Conservation (phyloP, 2,888 invertebrate genomes). For the Apoda limacodes region DNA sequence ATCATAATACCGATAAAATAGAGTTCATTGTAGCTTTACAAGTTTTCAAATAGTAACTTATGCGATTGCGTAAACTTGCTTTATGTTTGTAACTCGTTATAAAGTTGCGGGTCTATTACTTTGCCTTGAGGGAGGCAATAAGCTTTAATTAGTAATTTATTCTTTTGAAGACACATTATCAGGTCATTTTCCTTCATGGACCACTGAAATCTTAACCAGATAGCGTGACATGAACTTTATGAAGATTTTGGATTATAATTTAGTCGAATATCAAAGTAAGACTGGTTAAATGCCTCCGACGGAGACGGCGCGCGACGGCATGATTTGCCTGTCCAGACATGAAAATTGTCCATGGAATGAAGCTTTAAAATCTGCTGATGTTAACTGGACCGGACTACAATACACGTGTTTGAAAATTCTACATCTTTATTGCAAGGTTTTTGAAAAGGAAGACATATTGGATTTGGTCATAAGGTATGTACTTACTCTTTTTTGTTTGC, state of each 20-base stretch:
- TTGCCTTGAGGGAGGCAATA: too few relatives aligned
- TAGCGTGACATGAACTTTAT: background rate
- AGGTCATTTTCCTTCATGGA: constrained; percentile 8
- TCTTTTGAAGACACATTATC: too few relatives aligned
- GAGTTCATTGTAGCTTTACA: too few relatives aligned
- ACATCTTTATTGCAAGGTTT: constrained; percentile 89
- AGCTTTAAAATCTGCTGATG: constrained; percentile 62
- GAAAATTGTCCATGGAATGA: constrained; percentile 72
- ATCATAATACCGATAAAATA: too few relatives aligned
- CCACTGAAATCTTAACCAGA: constrained; percentile 13
- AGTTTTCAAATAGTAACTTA: too few relatives aligned
- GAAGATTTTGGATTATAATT: background rate
- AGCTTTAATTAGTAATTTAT: too few relatives aligned
- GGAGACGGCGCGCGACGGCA: constrained; percentile 54
- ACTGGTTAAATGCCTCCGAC: constrained; percentile 59
- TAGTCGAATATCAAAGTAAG: background rate
- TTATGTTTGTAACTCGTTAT: too few relatives aligned
- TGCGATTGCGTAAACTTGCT: too few relatives aligned
- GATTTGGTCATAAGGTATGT: constrained; percentile 83
- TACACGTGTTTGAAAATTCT: constrained; percentile 86
- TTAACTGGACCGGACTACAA: constrained; percentile 86
- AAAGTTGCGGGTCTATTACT: too few relatives aligned
- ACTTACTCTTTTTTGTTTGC: too few relatives aligned
- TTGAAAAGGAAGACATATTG: constrained; percentile 83
- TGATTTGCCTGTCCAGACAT: constrained; percentile 74